These are phyloP conservation scores for Margaritifera margaritifera DNA, from an alignment of 2,888 invertebrate species.

Conservation along the genomic window DNA sequence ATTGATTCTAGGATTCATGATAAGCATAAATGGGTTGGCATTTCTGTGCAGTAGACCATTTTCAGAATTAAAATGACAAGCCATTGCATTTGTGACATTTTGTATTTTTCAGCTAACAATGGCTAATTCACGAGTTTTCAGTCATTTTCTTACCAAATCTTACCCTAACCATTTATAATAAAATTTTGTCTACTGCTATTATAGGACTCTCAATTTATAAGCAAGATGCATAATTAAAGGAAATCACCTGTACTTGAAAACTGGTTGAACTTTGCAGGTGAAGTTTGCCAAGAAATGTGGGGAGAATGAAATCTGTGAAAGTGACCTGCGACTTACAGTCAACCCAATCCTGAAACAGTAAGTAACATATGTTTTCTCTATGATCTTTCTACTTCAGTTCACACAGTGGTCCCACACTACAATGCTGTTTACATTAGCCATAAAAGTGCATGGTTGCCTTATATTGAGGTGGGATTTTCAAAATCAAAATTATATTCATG, in stretches of 20 bases:
- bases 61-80: no score
- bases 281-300: slow-evolving; percentile 88
- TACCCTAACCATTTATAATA: not conserved
- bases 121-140: no score
- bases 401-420: not conserved
- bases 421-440: no score
- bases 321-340: slow-evolving; percentile 77
- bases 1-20: no score
- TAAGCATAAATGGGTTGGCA: no score
- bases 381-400: not conserved
- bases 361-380: not conserved
- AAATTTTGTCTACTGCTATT: not conserved
- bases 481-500: no score
- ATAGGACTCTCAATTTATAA: not conserved
- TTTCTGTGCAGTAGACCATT: no score
- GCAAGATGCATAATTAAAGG: no score
- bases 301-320: slow-evolving; percentile 88
- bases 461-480: no score
- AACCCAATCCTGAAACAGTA: slow-evolving; percentile 23
- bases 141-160: not conserved
- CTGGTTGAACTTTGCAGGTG: slow-evolving; percentile 76
- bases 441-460: no score
- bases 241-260: not conserved
- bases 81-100: no score
- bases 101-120: no score